Percentiles rank a stretch among this genome's conserved stretches.
phyloP scores from a whole-genome alignment of 2,888 invertebrate genomes.

The Dryobota labecula region DNA sequence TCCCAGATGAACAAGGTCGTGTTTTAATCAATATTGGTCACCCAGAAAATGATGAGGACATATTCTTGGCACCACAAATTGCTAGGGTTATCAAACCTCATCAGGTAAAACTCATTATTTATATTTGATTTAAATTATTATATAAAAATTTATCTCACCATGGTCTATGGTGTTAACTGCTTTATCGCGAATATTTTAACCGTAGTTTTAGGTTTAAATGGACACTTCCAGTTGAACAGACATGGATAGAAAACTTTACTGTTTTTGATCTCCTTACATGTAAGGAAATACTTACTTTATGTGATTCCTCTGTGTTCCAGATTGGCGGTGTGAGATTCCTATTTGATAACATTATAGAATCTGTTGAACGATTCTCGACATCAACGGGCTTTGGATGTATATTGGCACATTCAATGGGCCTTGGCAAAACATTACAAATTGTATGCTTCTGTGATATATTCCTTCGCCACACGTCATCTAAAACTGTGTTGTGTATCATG shows the following conservation, averaged over 20 bases:
- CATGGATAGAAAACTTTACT: slow-evolving; percentile 6
- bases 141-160: not conserved
- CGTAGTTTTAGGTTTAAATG: not conserved
- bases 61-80: slow-evolving; percentile 97
- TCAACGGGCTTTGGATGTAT: slow-evolving; percentile 99
- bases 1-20: slow-evolving; percentile 97
- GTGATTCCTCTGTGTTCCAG: slow-evolving; percentile 80
- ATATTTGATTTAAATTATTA: not conserved
- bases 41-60: slow-evolving; percentile 96
- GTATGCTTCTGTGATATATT: slow-evolving; percentile 99
- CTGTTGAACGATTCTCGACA: slow-evolving; percentile 95
- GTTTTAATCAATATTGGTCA: slow-evolving; percentile 98
- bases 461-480: slow-evolving; percentile 96
- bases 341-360: slow-evolving; percentile 99
- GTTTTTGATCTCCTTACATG: slow-evolving; percentile 15
- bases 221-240: not conserved
- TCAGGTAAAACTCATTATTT: slow-evolving; percentile 91
- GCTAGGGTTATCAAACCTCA: slow-evolving; percentile 98
- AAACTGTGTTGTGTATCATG: slow-evolving; percentile 98
- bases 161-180: not conserved
- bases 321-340: slow-evolving; percentile 98
- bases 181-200: not conserved
- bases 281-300: slow-evolving; percentile 16
- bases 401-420: slow-evolving; percentile 99
- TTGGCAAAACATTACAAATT: slow-evolving; percentile 99